Base-by-base conservation (phyloP, 2,797 vertebrate species). In the Anableps anableps region DNA sequence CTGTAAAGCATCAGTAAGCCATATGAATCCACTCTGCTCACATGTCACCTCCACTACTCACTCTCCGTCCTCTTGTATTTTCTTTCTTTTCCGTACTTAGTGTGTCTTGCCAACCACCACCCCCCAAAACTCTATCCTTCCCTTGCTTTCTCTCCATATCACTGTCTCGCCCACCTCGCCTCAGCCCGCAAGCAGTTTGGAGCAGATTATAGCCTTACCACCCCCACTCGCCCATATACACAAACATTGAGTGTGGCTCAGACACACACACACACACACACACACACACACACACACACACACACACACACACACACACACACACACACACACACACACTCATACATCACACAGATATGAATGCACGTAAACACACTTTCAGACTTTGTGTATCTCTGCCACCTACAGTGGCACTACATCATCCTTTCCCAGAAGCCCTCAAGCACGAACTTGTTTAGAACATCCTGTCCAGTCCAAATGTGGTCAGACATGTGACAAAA, bases 151-250 rank as follows among this genome's bases (percentile, higher is more conserved):
- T 94, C 86, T 93, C 91, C 92, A 91, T 92, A 94, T 93, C 92
- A 89, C 92, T 94, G 93, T 95, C 94, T 94, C 92, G 92, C 93
- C 94, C 94, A 94, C 92, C 94, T 95, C 90, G 92, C 94, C 94
- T 95, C 94, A 94, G 93, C 91, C 94, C 93, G 93, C 94, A 85
- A 93, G 94, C 95, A 91, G 93, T 95, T 95, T 93, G 92, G 86
- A 94, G 94, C 93, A 95, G 93, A 96, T 95, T 95, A 94, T 93
- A 93, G 89, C 91, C 93, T 91, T 93, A 91, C 94, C 93, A 91
- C 92, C 92, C 94, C 94, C 93, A 92, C 92, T 92, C 86, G 83
- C 89, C 92, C 92, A 90, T 94, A 91, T 90, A 93, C 89, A 93
- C 92, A 94, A 92, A 92, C 91, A 91, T 90, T 90, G 87, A 88